Evolutionary conservation across 2,888 invertebrate species (phyloP).

Genomic region (Dione juno): DNA sequence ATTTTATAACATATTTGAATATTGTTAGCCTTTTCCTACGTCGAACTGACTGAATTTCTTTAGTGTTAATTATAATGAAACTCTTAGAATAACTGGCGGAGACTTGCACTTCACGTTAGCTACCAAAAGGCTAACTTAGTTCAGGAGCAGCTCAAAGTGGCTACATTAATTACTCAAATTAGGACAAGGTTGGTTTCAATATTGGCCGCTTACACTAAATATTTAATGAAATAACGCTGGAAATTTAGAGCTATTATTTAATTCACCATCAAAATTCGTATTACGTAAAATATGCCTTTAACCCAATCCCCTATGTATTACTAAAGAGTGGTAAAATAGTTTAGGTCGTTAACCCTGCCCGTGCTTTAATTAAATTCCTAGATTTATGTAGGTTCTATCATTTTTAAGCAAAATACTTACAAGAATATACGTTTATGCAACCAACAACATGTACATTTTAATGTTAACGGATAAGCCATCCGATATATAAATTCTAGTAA

Average conservation of each 20-base stretch:
- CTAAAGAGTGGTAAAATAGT: conserved; percentile 45
- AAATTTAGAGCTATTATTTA: conserved; percentile 42
- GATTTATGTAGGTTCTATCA: conserved; percentile 38
- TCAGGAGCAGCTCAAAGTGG: conserved; percentile 48
- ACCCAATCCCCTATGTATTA: conserved; percentile 38
- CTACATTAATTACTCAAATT: conserved; percentile 50
- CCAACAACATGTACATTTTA: too few species aligned
- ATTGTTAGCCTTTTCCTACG: background rate
- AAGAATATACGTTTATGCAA: background rate
- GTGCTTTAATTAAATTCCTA: conserved; percentile 45
- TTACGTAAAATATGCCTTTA: conserved; percentile 43
- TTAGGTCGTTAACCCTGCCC: conserved; percentile 42
- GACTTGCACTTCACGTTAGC: conserved; percentile 46
- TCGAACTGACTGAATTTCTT: conserved; percentile 19
- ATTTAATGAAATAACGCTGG: conserved; percentile 39
- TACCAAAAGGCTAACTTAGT: conserved; percentile 48
- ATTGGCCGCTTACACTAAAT: conserved; percentile 45
- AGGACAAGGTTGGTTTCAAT: conserved; percentile 47
- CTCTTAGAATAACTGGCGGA: conserved; percentile 43
- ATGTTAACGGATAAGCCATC: background rate
- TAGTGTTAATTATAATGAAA: conserved; percentile 45
- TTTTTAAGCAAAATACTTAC: conserved; percentile 20
- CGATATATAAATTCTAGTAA: background rate
- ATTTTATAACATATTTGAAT: background rate
- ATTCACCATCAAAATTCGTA: conserved; percentile 43